Conservation (phyloP, 2,797 vertebrate species). For the Triplophysa yarkandensis region DNA sequence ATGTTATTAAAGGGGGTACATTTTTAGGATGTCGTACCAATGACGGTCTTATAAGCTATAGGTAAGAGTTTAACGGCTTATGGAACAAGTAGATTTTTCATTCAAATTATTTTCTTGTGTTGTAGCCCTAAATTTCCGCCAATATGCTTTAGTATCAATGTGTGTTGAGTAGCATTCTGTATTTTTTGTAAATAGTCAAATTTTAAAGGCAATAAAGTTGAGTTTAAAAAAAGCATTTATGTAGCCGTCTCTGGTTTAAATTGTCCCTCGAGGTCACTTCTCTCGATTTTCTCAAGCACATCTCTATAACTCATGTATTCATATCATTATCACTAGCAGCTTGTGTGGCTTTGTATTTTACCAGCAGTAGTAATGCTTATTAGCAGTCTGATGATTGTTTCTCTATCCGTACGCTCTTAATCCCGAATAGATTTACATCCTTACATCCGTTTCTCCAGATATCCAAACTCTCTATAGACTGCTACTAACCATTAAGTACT, state of each 20-base stretch:
- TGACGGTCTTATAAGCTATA: slow-evolving; percentile 36
- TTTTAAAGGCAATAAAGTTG: slow-evolving; percentile 98
- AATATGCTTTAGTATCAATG: slow-evolving; percentile 80
- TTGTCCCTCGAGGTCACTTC: slow-evolving; percentile 61
- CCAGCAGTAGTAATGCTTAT: slow-evolving; percentile 90
- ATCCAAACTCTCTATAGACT: slow-evolving; percentile 78
- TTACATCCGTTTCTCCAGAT: slow-evolving; percentile 56
- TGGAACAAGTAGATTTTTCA: slow-evolving; percentile 50
- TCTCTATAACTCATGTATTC: slow-evolving; percentile 94
- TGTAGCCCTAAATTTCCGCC: slow-evolving; percentile 73
- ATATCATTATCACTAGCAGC: slow-evolving; percentile 86
- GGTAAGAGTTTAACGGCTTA: slow-evolving; percentile 71
- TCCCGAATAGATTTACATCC: slow-evolving; percentile 64
- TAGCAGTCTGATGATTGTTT: slow-evolving; percentile 84
- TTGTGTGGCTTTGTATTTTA: slow-evolving; percentile 88
- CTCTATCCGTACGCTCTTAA: slow-evolving; percentile 73
- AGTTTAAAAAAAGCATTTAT: slow-evolving; percentile 77
- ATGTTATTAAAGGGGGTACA: slow-evolving; percentile 63
- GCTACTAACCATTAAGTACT: slow-evolving; percentile 92
- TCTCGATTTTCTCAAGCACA: slow-evolving; percentile 85
- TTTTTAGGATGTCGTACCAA: slow-evolving; percentile 42
- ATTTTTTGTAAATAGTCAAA: slow-evolving; percentile 86
- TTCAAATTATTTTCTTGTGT: slow-evolving; percentile 59
- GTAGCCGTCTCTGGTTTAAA: slow-evolving; percentile 32
- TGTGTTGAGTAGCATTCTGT: slow-evolving; percentile 87